Evolutionary conservation across 2,113 vertebrate species (phyloP).

Genomic region (Crotophaga sulcirostris): DNA sequence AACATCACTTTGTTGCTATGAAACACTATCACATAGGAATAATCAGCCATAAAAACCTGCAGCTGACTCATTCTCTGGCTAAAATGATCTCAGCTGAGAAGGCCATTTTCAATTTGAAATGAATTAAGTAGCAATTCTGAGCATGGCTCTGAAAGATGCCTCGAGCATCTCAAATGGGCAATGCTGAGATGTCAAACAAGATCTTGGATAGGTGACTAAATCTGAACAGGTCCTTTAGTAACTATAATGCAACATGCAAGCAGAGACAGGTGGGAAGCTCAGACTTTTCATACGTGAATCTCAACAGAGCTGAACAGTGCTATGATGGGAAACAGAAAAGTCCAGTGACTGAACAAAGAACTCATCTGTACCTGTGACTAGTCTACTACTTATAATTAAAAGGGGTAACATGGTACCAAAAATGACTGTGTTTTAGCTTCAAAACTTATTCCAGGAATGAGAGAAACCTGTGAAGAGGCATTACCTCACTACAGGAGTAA

Average conservation of each 20-base stretch:
- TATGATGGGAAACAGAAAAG: neutral
- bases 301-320: neutral
- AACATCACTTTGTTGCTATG: constrained; percentile 22
- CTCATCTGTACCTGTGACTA: neutral
- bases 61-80: neutral
- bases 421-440: neutral
- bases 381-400: neutral
- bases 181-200: neutral
- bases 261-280: neutral
- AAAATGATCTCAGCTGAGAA: neutral
- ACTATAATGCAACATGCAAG: neutral
- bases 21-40: constrained; percentile 1
- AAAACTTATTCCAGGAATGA: neutral
- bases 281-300: neutral
- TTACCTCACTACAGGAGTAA: neutral
- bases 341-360: neutral
- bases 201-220: neutral
- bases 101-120: neutral
- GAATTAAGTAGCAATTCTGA: neutral
- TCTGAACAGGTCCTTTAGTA: neutral
- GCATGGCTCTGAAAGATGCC: neutral
- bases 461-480: neutral
- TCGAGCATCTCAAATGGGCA: neutral
- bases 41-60: neutral
- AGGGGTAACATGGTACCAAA: neutral